Base-by-base conservation (phyloP, 2,888 invertebrate genomes). In the Apeira syringaria region DNA sequence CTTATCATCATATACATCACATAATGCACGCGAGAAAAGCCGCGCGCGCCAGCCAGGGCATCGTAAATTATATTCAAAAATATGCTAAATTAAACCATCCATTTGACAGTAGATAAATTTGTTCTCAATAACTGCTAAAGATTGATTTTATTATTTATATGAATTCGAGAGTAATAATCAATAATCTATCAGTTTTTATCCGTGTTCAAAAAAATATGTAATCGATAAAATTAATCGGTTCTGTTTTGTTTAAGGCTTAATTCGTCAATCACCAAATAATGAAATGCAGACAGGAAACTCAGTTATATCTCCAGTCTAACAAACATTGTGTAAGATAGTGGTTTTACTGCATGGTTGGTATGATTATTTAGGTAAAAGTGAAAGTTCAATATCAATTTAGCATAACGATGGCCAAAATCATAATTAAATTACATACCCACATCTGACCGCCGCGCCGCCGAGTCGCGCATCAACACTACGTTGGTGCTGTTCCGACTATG, bases 321-420 rank as follows among this genome's bases (percentile, higher is more conserved):
- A 20, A 20, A 7, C 5, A 20, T 20, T 20, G 20, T 20, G 20
- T 7, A 20, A 20, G 7, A 2, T 20, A 20, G 5, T 2, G 2
- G 7, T 20, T 24, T 24, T 8, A 8, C 11, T 34, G 24, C 31
- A 34, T 24, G 18, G 8, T 7, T 12, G 15, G 3, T 9, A n/a
- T 18, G 20, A 26, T 8, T 11, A 39, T 31, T 39, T 30, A 20
- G 30, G 27, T 44, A 18, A 8, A 25, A 43, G 47, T 39, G 47
- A 53, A 52, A 52, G 49, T 44, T 2, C 5, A 7, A 12, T n/a
- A 36, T 28, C 7, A 33, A 12, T 29, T 24, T 32, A 24, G 11
- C 26, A 28, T 44, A 44, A 40, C 27, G 37, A 50, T 47, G 47
- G 25, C 47, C 50, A 46, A 50, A 47, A 47, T 39, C 39, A 31